phyloP scores from a whole-genome alignment of 2,797 vertebrate species.

The Acanthurus leucopareius region DNA sequence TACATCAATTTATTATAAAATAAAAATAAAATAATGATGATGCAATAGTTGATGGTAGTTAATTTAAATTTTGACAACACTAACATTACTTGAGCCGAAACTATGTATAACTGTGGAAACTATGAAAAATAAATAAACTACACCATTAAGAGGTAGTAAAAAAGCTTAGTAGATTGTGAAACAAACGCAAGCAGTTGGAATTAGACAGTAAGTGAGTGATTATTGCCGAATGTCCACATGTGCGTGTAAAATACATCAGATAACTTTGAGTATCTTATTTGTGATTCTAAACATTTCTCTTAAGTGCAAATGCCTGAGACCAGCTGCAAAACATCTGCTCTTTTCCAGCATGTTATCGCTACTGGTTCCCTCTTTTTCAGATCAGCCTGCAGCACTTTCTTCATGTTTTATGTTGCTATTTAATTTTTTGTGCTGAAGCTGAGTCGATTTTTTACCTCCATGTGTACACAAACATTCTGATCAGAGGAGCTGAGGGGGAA shows the following conservation, averaged over 20 bases:
- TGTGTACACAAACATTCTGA: constrained; percentile 13
- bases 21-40: too few relatives aligned
- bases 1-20: too few relatives aligned
- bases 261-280: background rate
- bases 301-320: background rate
- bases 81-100: too few relatives aligned
- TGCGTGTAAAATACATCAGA: background rate
- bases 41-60: too few relatives aligned
- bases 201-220: background rate
- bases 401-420: constrained; percentile 64
- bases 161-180: background rate
- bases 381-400: constrained; percentile 20
- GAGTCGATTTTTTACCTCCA: constrained; percentile 36
- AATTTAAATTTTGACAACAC: too few relatives aligned
- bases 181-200: too few relatives aligned
- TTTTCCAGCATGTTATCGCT: constrained; percentile 35
- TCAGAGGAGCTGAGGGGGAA: constrained; percentile 20
- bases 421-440: constrained; percentile 36
- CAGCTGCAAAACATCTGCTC: constrained; percentile 45
- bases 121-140: background rate
- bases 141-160: background rate
- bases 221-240: background rate
- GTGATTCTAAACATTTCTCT: constrained; percentile 16
- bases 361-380: constrained; percentile 23
- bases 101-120: too few relatives aligned